phyloP scores from a whole-genome alignment of 2,888 invertebrate species.

The Blastobasis adustella region DNA sequence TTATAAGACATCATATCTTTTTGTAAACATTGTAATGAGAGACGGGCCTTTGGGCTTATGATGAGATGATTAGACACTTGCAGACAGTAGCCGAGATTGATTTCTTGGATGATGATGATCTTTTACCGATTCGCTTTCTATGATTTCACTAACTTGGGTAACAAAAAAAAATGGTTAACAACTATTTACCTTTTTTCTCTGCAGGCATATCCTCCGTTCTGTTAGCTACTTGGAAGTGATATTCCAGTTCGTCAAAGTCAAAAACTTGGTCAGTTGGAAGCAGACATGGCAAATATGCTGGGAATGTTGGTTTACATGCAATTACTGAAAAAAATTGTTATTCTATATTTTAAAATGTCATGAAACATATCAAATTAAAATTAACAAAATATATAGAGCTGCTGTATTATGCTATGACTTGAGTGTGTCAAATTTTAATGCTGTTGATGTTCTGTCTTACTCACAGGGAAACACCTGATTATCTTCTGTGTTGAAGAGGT shows the following conservation, averaged over 20 bases:
- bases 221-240: constrained; percentile 80
- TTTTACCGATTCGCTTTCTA: too few relatives aligned
- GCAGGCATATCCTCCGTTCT: constrained; percentile 77
- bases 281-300: constrained; percentile 89
- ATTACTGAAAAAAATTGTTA: constrained; percentile 79
- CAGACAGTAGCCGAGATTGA: too few relatives aligned
- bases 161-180: too few relatives aligned
- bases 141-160: too few relatives aligned
- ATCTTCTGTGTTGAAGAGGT: constrained; percentile 92
- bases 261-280: constrained; percentile 96
- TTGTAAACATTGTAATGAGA: too few relatives aligned
- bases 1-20: too few relatives aligned
- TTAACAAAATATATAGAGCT: neutral
- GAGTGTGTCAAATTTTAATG: too few relatives aligned
- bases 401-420: too few relatives aligned
- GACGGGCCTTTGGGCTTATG: too few relatives aligned
- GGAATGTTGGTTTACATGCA: constrained; percentile 87
- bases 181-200: constrained; percentile 61
- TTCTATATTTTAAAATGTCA: neutral
- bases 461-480: constrained; percentile 91
- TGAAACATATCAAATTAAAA: neutral
- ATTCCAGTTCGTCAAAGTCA: constrained; percentile 89
- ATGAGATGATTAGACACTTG: too few relatives aligned
- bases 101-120: too few relatives aligned
- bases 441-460: constrained; percentile 26